Evolutionary conservation across 2,888 invertebrate species (phyloP).

Genomic region (Synanthedon andrenaeformis): DNA sequence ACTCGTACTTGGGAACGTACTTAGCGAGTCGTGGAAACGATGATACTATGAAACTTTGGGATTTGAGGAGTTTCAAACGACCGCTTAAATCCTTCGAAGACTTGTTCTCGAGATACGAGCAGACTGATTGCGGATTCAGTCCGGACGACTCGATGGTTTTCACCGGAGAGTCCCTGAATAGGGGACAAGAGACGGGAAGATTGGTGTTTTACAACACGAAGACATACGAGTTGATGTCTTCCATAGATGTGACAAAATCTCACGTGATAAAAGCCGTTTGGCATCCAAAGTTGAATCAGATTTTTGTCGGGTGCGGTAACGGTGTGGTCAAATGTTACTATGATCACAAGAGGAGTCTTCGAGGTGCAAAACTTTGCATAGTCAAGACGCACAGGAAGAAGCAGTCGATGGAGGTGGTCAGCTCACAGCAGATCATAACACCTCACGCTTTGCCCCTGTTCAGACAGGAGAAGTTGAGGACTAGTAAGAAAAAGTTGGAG

Average conservation of each 20-base stretch:
- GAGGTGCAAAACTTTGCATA: constrained; percentile 92
- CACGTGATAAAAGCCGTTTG: constrained; percentile 91
- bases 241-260: constrained; percentile 81
- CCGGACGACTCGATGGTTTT: constrained; percentile 91
- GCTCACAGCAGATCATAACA: constrained; percentile 93
- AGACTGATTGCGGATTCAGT: constrained; percentile 87
- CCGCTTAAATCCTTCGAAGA: constrained; percentile 77
- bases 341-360: constrained; percentile 85
- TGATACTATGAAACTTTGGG: constrained; percentile 96
- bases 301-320: constrained; percentile 92
- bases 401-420: constrained; percentile 87
- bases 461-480: constrained; percentile 89
- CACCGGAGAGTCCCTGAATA: constrained; percentile 86
- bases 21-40: constrained; percentile 89
- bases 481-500: constrained; percentile 90
- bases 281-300: constrained; percentile 98
- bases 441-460: constrained; percentile 97
- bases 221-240: constrained; percentile 79
- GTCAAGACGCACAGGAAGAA: constrained; percentile 83
- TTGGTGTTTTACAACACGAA: constrained; percentile 84
- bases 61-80: constrained; percentile 84
- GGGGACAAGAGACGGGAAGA: constrained; percentile 73
- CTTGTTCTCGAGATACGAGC: constrained; percentile 87
- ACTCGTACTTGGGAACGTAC: constrained; percentile 86
- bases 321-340: constrained; percentile 92